Evolutionary conservation across 2,113 vertebrate genomes (phyloP).

Genomic region (Copsychus sechellarum): DNA sequence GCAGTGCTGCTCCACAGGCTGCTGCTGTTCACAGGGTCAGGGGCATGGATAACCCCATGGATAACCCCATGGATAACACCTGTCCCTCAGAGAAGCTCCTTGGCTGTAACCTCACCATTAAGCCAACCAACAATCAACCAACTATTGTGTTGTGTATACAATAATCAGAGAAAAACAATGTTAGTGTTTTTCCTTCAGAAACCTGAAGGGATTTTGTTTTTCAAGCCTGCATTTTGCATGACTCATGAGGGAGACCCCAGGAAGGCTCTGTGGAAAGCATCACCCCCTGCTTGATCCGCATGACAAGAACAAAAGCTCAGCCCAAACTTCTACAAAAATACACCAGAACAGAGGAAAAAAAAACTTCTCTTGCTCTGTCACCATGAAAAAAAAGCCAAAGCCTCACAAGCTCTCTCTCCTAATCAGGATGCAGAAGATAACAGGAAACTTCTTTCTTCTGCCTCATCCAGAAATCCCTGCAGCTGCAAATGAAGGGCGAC

Average conservation of each 20-base stretch:
- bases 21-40: fast-evolving
- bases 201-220: not conserved
- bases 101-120: not conserved
- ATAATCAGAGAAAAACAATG: not conserved
- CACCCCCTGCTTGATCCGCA: not conserved
- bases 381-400: not conserved
- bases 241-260: not conserved
- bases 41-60: not conserved
- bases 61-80: no score
- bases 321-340: not conserved
- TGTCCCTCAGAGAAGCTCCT: not conserved
- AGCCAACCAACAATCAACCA: not conserved
- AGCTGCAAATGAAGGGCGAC: not conserved
- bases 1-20: not conserved
- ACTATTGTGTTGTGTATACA: not conserved
- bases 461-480: not conserved
- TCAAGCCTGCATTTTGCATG: not conserved
- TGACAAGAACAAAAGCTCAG: not conserved
- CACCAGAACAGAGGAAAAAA: not conserved
- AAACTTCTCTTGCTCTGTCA: not conserved
- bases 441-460: not conserved
- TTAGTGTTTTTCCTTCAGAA: not conserved
- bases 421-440: constrained; percentile 19
- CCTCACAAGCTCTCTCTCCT: not conserved
- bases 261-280: not conserved